Evolutionary conservation across 2,113 vertebrate species (phyloP), one percentile per base, ranked within the genome.

Genomic region (Corynorhinus townsendii): DNA sequence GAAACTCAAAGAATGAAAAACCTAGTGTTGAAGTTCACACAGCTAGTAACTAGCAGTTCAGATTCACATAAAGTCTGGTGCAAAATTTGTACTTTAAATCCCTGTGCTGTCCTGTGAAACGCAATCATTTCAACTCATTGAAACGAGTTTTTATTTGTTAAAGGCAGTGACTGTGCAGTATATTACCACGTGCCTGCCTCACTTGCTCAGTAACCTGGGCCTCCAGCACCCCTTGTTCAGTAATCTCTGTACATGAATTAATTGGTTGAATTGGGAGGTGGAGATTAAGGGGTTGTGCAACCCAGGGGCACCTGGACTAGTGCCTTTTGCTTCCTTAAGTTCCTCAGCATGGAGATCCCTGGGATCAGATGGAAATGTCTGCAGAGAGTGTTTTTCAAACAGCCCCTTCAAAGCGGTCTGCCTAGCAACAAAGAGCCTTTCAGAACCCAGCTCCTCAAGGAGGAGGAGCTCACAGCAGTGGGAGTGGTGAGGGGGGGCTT

Each of bases 341-440:
- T 38, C 80, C 59, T 91, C 76, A 52, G 73, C 68, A 81, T 83
- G 16, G 82, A 81, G 45, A 93, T 86, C 71, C 20, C 43, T 5
- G 64, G 54, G 89, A 95, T 38, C 84, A 90, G 94, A 92, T 86
- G 77, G 95, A 95, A 95, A 80, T 85, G 89, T 96, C 88, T 93
- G 89, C 86, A 49, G 92, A 82, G 81, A 89, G 45, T 94, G 79
- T 94, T 96, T 97, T 94, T 93, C 94, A 86, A 71, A 72, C 16
- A 45, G 76, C 49, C 90, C 89, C 89, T 71, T n/a, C 2, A 49
- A 96, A 95, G 35, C 88, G 19, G 86, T 97, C 93, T 96, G 94
- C 82, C 90, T 88, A 81, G 89, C 90, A 94, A 96, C 95, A 95
- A 73, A 91, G 95, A 92, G 94, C 89, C 95, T 96, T 92, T 93